A percentile compares a stretch with the other conserved stretches of the same genome.
Evolutionary conservation across 2,113 vertebrate genomes (phyloP).

Genomic region (Trogon melanurus): DNA sequence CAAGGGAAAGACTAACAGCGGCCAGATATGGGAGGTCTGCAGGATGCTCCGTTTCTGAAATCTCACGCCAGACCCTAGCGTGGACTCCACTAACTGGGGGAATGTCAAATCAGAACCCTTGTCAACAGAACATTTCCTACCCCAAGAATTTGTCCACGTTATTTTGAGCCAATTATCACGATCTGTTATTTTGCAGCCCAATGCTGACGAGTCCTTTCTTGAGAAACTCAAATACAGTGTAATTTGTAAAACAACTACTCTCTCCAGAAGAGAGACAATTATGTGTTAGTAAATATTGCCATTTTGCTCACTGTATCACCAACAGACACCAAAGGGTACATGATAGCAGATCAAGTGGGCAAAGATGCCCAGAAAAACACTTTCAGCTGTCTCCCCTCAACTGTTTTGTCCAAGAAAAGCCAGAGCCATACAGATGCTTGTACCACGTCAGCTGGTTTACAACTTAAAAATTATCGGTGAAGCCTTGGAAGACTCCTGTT

Average conservation of each 20-base stretch:
- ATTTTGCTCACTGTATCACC: not conserved
- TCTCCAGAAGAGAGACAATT: not conserved
- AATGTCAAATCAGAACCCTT: not conserved
- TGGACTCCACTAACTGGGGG: not conserved
- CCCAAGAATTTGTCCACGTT: not conserved
- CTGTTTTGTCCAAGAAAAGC: not conserved
- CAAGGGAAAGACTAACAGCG: conserved; percentile 70
- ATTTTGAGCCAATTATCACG: not conserved
- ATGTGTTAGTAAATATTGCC: conserved; percentile 1
- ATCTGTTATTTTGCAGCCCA: not conserved
- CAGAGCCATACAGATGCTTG: not conserved
- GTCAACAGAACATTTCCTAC: not conserved
- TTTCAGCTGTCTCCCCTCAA: not conserved
- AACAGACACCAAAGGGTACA: not conserved
- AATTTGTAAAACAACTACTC: conserved; percentile 14
- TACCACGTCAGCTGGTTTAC: not conserved
- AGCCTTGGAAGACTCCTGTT: not conserved
- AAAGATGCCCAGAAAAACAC: not conserved
- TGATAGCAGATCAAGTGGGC: not conserved
- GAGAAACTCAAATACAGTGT: not conserved
- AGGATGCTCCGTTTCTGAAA: not conserved
- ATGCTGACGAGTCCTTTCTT: not conserved
- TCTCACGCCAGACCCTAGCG: not conserved
- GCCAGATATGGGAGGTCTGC: conserved; percentile 49
- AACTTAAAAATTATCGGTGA: not conserved